A percentile compares a stretch with the other conserved stretches of the same genome.
Evolutionary conservation across 2,888 invertebrate genomes (phyloP).

Genomic region (Rotaria magnacalcarata): DNA sequence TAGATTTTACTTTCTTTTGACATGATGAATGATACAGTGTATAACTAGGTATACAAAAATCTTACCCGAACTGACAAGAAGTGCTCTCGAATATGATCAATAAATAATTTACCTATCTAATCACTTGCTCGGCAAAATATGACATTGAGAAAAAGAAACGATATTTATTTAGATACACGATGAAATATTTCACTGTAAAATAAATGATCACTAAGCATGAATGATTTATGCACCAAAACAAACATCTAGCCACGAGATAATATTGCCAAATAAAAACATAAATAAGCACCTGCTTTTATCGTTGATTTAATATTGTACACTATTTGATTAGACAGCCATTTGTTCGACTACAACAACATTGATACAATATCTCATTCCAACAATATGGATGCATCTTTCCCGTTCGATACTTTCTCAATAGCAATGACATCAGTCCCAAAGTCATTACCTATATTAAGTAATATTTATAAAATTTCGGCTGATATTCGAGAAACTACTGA

Average conservation of each 20-base stretch:
- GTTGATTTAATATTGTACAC: background rate
- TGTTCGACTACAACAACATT: background rate
- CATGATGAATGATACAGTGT: too few relatives aligned
- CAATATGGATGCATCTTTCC: background rate
- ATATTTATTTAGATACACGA: background rate
- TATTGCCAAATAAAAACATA: background rate
- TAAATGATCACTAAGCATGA: background rate
- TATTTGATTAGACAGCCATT: background rate
- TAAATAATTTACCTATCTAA: too few relatives aligned
- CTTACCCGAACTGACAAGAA: too few relatives aligned
- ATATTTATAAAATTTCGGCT: background rate
- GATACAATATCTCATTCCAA: background rate
- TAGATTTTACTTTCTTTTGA: too few relatives aligned
- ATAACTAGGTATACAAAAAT: too few relatives aligned
- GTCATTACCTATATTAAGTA: background rate
- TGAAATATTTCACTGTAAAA: background rate
- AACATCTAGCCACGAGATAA: background rate
- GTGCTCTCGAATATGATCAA: too few relatives aligned
- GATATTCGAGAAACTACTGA: background rate
- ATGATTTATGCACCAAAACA: background rate
- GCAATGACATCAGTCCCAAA: background rate
- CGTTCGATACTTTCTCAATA: background rate
- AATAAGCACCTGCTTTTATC: background rate
- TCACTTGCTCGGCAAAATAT: background rate
- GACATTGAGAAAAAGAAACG: background rate